Evolutionary conservation across 2,888 invertebrate genomes (phyloP).

Genomic region (Oxytorus armatus): DNA sequence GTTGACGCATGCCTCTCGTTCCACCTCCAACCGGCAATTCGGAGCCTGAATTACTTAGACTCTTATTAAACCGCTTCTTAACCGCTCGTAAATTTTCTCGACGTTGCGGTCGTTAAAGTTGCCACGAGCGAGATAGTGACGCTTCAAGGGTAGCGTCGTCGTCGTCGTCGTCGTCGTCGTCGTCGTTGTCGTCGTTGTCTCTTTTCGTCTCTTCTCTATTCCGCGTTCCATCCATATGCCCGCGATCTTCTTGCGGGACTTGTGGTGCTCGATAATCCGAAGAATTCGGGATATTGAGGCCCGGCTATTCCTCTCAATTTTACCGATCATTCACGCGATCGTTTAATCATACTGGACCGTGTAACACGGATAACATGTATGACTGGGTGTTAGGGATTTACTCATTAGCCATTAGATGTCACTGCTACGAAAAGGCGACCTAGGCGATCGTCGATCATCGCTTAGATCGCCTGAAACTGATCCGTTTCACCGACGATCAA

Average conservation of each 20-base stretch:
- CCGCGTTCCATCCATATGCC: no score
- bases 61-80: constrained; percentile 71
- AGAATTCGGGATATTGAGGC: neutral
- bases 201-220: neutral
- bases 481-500: no score
- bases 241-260: neutral
- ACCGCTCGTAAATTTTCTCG: constrained; percentile 70
- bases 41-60: constrained; percentile 68
- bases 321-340: neutral
- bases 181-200: no score
- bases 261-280: neutral
- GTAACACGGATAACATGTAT: no score
- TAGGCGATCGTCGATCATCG: no score
- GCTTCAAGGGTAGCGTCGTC: constrained; percentile 1
- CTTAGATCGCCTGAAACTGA: no score
- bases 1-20: constrained; percentile 39
- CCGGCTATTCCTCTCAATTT: neutral
- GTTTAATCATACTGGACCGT: no score
- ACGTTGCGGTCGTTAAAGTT: constrained; percentile 68
- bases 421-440: no score
- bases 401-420: no score
- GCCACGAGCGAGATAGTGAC: constrained; percentile 47
- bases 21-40: constrained; percentile 52
- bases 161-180: no score
- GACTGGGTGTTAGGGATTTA: no score